Conservation (phyloP, 1,140 invertebrate genomes). For the Ostrea denselamellosa region DNA sequence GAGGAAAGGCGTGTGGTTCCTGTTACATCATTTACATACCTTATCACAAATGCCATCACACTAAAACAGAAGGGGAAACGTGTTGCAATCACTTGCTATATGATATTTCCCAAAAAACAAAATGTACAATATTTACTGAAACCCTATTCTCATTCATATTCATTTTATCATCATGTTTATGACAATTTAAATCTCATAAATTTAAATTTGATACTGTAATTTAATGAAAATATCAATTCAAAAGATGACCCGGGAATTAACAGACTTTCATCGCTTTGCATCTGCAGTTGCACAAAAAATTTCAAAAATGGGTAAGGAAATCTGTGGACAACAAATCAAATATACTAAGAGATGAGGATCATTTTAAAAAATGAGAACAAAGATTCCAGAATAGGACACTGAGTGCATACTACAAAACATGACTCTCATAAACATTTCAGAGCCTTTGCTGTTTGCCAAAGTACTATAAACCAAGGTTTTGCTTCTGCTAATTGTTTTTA, state of each 20-base stretch:
- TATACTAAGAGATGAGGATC: too few species aligned
- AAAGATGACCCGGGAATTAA: background rate
- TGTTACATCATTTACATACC: conserved; percentile 38
- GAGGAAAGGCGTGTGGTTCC: background rate
- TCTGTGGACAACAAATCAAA: too few species aligned
- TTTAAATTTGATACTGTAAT: conserved; percentile 36
- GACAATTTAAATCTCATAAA: conserved; percentile 34
- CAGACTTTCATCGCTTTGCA: conserved; percentile 24
- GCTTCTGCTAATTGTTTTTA: too few species aligned
- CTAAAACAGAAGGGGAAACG: conserved; percentile 32
- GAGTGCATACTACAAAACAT: too few species aligned
- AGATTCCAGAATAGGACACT: too few species aligned
- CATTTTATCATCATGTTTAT: conserved; percentile 19
- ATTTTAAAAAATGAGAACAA: too few species aligned
- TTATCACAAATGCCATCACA: conserved; percentile 22
- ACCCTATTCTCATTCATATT: conserved; percentile 4
- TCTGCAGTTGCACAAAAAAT: background rate
- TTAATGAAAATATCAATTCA: conserved; percentile 32
- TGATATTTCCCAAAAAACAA: conserved; percentile 10
- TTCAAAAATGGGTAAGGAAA: background rate
- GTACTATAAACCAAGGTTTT: too few species aligned
- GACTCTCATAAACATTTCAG: too few species aligned
- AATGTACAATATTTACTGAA: conserved; percentile 8
- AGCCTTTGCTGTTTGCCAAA: too few species aligned
- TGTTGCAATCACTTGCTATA: background rate